Conservation (phyloP, 2,888 invertebrate genomes). For the Athalia circularis region DNA sequence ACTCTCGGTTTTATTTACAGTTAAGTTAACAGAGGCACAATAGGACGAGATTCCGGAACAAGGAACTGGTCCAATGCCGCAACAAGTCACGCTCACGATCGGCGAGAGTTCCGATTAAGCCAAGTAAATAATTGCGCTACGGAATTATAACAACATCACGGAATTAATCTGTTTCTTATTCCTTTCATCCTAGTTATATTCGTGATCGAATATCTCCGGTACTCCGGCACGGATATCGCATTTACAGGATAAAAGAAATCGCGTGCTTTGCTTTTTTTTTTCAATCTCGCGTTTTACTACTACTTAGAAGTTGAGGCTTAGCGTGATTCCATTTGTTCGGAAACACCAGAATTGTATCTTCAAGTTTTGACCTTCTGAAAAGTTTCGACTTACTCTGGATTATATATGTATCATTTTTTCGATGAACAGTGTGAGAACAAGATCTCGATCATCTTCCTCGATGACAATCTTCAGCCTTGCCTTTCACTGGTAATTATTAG, state of each 20-base stretch:
- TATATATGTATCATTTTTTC: background rate
- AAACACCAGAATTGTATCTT: too few relatives aligned
- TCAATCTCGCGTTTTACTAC: too few relatives aligned
- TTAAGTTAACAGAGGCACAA: background rate
- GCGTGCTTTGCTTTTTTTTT: too few relatives aligned
- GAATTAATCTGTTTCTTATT: too few relatives aligned
- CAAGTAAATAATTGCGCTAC: conserved; percentile 3
- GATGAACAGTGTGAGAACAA: background rate
- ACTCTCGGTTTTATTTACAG: background rate
- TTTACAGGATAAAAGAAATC: too few relatives aligned
- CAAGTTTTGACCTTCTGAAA: too few relatives aligned
- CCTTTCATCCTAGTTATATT: too few relatives aligned
- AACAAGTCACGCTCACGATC: background rate
- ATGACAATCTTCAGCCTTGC: conserved; percentile 37
- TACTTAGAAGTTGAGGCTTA: too few relatives aligned
- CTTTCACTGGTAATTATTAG: conserved; percentile 23
- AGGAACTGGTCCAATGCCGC: conserved; percentile 10
- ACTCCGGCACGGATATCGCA: too few relatives aligned
- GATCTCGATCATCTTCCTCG: conserved; percentile 21
- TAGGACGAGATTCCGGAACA: conserved; percentile 9
- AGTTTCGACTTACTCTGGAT: background rate
- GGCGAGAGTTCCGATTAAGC: background rate
- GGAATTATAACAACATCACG: too few relatives aligned
- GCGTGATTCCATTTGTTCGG: too few relatives aligned
- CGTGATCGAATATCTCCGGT: too few relatives aligned